These are phyloP conservation scores for Nemopilema nomurai DNA, from an alignment of 30 jellyfish, hydroid and myxozoan species.

Conservation along the genomic window DNA sequence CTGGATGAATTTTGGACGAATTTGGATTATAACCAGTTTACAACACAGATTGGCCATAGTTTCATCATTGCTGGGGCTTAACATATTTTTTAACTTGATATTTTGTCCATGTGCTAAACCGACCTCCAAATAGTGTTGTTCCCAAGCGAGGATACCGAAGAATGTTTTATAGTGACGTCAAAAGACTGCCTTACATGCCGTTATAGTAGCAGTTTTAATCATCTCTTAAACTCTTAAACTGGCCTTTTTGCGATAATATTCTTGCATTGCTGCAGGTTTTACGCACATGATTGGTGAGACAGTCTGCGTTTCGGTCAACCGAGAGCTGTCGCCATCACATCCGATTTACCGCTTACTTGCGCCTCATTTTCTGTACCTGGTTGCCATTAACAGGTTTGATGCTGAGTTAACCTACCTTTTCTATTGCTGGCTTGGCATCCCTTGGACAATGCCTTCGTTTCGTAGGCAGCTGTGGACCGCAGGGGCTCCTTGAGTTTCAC, in stretches of 20 bases:
- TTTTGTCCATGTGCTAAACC: too few relatives aligned
- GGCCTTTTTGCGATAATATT: not conserved
- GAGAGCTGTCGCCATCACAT: constrained; percentile 93
- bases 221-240: not conserved
- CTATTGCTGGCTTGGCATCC: not conserved
- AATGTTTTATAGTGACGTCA: too few relatives aligned
- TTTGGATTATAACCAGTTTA: too few relatives aligned
- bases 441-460: not conserved
- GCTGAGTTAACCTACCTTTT: not conserved
- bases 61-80: too few relatives aligned
- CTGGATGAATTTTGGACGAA: too few relatives aligned
- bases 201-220: not conserved
- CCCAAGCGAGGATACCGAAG: too few relatives aligned
- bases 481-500: too few relatives aligned
- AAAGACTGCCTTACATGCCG: too few relatives aligned
- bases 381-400: constrained; percentile 92
- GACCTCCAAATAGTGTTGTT: too few relatives aligned
- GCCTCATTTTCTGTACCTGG: constrained; percentile 91
- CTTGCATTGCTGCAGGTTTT: constrained; percentile 66
- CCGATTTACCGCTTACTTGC: constrained; percentile 93
- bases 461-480: not conserved
- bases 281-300: constrained; percentile 91
- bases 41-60: too few relatives aligned
- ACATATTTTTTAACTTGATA: too few relatives aligned
- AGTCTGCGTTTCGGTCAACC: constrained; percentile 84